Base-by-base conservation (phyloP, 2,797 vertebrate genomes). In the Chaunax sp. region DNA sequence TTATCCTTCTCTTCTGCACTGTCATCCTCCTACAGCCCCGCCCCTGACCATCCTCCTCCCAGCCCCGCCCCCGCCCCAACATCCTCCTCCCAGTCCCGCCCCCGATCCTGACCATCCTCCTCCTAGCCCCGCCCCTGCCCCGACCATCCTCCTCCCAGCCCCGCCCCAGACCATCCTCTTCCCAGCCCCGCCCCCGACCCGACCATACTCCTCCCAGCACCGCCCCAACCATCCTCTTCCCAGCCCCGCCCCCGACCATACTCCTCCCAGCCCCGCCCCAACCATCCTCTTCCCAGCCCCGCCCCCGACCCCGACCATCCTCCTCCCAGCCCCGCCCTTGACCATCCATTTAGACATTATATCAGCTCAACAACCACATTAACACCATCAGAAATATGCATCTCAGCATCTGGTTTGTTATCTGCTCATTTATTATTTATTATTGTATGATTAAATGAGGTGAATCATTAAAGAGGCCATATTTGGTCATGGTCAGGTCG, bases 1-100 rank as follows among this genome's bases (percentile, higher is more conserved):
- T 91, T 90, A 89, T 87, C 88, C 90, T 91, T 87, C 82, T 90
- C 84, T 86, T 91, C 90, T 87, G 80, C 88, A 84, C 90, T 89
- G 81, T 87, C 89, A 83, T 79, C 66, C 84, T 69, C 66, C 9
- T 30, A 5, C 28, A 5, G 14, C 15, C 72, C 79, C 60, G n/a
- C 59, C 63, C 72, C 77, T 69, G 14, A 38, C 45, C 49, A 74
- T 65, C 68, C 75, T 72, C 45, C 53, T 57, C 75, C 16, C 60
- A 56, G 53, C 70, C 57, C 53, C 6, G n/a, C 58, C 62, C 0
- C n/a, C 47, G 75, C 75, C 61, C 67, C 23, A 35, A 59, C 10
- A 26, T 23, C 18, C 25, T 15, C 15, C 18, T 3, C 10, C 18
- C 23, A 1, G 4, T 23, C 22, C 20, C 12, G 9, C 22, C 22